phyloP scores from a whole-genome alignment of 2,113 vertebrate genomes.

The Aplodontia rufa region DNA sequence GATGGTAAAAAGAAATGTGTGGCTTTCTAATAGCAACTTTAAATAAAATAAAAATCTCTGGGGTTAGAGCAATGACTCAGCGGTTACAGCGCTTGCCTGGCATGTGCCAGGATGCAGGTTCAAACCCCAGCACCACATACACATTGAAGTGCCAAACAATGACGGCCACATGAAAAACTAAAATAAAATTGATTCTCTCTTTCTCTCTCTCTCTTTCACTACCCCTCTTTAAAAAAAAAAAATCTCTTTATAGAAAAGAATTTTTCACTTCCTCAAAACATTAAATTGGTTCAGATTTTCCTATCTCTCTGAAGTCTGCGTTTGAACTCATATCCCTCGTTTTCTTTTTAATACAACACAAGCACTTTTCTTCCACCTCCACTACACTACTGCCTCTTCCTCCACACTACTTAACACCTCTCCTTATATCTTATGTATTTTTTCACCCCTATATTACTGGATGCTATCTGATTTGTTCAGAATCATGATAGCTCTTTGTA shows the following conservation, averaged over 20 bases:
- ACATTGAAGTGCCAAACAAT: too few species aligned
- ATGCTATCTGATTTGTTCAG: neutral
- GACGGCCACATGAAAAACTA: too few species aligned
- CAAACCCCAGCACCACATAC: too few species aligned
- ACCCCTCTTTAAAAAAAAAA: neutral
- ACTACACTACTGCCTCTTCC: neutral
- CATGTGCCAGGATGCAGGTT: too few species aligned
- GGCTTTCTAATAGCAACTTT: neutral
- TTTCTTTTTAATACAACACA: neutral
- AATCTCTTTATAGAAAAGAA: neutral
- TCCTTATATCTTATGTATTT: neutral
- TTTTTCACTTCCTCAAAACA: conserved; percentile 33
- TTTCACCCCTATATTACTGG: neutral
- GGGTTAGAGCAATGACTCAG: too few species aligned
- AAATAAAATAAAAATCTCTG: neutral
- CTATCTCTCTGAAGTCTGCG: neutral
- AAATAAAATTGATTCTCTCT: too few species aligned
- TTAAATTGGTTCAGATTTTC: neutral
- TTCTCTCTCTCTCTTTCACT: too few species aligned
- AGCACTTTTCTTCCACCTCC: neutral
- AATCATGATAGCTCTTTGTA: neutral
- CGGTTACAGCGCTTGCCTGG: too few species aligned
- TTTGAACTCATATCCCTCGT: neutral
- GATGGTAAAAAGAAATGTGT: too few species aligned
- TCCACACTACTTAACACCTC: neutral